Percentiles rank a stretch among this genome's conserved stretches.
Conservation (phyloP, 2,113 vertebrate species). For the Emydura subglobosa region DNA sequence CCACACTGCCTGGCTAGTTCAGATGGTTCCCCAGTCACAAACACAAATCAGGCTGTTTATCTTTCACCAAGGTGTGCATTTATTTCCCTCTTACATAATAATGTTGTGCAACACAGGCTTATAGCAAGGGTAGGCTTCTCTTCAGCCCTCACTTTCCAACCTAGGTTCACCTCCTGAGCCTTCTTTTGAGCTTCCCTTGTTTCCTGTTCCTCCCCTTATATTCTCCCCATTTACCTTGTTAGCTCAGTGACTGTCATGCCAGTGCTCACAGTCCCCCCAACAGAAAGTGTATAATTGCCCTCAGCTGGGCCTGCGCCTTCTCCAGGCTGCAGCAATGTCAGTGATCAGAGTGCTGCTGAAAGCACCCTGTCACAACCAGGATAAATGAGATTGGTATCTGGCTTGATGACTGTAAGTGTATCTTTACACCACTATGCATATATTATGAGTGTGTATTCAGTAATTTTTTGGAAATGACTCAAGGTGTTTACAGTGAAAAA, state of each 20-base stretch:
- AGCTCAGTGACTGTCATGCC: background rate
- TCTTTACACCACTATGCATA: background rate
- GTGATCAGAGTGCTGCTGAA: background rate
- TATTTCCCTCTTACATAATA: background rate
- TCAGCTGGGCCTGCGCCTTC: background rate
- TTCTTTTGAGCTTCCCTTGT: background rate
- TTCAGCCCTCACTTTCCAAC: background rate
- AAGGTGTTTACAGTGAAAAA: background rate
- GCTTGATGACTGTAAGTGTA: background rate
- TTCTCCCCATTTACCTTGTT: background rate
- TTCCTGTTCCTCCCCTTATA: background rate
- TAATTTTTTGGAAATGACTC: background rate
- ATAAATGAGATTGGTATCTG: background rate
- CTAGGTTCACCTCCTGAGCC: background rate
- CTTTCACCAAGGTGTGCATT: background rate
- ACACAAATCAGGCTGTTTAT: background rate
- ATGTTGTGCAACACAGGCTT: background rate
- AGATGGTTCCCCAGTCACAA: background rate
- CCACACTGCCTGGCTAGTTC: background rate
- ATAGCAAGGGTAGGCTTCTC: background rate
- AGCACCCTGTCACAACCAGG: background rate
- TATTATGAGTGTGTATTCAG: background rate
- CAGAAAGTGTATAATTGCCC: background rate
- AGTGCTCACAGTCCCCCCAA: background rate
- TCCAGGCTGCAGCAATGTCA: background rate